These are phyloP conservation scores for Harpagifer antarcticus DNA, from an alignment of 2,797 vertebrate species.

Conservation along the genomic window DNA sequence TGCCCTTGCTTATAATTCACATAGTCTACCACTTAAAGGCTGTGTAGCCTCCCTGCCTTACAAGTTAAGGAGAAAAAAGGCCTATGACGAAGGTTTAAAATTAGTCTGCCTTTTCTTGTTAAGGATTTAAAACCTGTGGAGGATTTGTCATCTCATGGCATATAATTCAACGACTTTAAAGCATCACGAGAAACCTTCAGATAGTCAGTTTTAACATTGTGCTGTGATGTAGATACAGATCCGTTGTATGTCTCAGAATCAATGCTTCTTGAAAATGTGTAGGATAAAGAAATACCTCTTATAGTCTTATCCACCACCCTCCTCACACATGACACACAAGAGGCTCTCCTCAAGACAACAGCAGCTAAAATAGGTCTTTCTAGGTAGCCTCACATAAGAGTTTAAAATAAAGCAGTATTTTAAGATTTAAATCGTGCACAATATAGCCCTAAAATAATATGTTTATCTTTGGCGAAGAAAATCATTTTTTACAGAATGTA, in stretches of 20 bases:
- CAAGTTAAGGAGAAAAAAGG: neutral
- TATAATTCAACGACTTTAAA: slow-evolving; percentile 16
- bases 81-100: neutral
- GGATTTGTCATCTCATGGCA: neutral
- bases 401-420: neutral
- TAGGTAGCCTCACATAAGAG: neutral
- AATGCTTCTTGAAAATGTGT: slow-evolving; percentile 11
- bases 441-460: neutral
- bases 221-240: slow-evolving; percentile 4
- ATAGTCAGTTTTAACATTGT: neutral
- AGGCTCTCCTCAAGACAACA: neutral
- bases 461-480: neutral
- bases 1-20: neutral
- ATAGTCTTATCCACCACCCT: slow-evolving; percentile 19
- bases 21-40: neutral
- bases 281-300: slow-evolving; percentile 7
- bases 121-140: neutral
- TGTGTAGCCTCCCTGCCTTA: neutral
- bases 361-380: neutral
- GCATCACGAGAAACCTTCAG: slow-evolving; percentile 1
- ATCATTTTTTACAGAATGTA: neutral
- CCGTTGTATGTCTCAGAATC: slow-evolving; percentile 5
- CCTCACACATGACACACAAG: slow-evolving; percentile 19
- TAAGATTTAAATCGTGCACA: neutral
- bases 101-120: neutral